These are phyloP conservation scores for Pogonognathellus flavescens DNA, from an alignment of 1,140 invertebrate species.

Conservation along the genomic window DNA sequence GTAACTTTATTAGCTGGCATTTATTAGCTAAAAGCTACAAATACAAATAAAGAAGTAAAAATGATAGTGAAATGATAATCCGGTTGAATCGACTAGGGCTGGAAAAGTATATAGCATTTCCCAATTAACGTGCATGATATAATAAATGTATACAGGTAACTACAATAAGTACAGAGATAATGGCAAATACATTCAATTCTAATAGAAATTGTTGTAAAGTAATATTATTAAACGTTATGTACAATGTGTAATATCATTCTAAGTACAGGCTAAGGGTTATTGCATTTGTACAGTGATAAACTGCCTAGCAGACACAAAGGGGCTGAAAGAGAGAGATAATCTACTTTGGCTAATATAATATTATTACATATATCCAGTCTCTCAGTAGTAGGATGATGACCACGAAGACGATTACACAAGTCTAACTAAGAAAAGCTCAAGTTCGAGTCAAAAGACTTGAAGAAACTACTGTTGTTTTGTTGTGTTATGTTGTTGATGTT, in stretches of 20 bases:
- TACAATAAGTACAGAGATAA: slow-evolving; percentile 13
- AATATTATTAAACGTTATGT: background rate
- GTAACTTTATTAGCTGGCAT: too few relatives aligned
- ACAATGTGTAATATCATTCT: slow-evolving; percentile 15
- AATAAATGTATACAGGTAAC: background rate
- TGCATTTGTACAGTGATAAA: too few relatives aligned
- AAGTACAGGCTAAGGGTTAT: too few relatives aligned
- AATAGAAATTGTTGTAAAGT: slow-evolving; percentile 22
- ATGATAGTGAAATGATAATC: slow-evolving; percentile 12
- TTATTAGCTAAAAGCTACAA: too few relatives aligned
- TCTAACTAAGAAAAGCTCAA: slow-evolving; percentile 24
- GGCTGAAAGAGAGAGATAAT: background rate
- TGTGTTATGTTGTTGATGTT: slow-evolving; percentile 52
- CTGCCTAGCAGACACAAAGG: background rate
- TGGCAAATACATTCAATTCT: slow-evolving; percentile 30
- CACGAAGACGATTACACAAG: background rate
- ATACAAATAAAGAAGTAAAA: background rate
- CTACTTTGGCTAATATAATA: slow-evolving; percentile 5
- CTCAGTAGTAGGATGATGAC: too few relatives aligned
- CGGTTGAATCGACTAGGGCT: too few relatives aligned
- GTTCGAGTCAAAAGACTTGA: slow-evolving; percentile 33
- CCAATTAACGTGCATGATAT: background rate
- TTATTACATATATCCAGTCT: background rate
- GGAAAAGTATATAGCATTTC: too few relatives aligned
- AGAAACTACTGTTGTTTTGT: background rate